Base-by-base conservation (phyloP, 2,113 vertebrate species). In the Heterochromis multidens region DNA sequence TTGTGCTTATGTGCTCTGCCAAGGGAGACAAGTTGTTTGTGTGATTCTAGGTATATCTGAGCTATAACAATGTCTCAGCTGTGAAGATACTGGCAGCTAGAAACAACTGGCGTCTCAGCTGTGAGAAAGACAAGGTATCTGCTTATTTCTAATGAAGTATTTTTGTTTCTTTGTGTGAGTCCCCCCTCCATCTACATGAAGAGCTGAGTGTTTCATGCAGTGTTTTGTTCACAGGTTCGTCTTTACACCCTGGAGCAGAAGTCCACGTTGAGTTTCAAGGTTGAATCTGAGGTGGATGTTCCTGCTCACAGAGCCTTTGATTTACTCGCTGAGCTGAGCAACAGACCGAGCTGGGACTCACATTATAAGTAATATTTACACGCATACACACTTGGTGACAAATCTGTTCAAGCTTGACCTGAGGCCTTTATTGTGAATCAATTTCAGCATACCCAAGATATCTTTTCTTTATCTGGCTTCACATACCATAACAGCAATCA, bases 41-140 rank as follows among this genome's bases (percentile, higher is more conserved):
- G n/a, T 83, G 23, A 58, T 82, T 81, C 13, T 93, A 99, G 98
- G 97, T 99, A 58, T 99, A 98, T 89, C 95, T 99, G 87, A 99
- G 98, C 96, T 99, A 97, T 87, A 99, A 99, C 94, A 99, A 99
- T 0, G 97, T 99, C 58, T 98, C 97, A 7, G 97, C 98, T 0
- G 95, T 99, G 90, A 98, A 97, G 95, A 97, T 94, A 57, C 92
- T 99, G 0, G 96, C 97, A 16, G 97, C 97, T 84, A 96, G 95
- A 86, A 95, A 96, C 1, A 94, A 95, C 93, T 99, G 98, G 98
- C 90, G 79, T 0, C 96, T 98, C 0, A 97, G 95, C 52, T 96
- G 96, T 0, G 97, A 98, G 89, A 97, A 95, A 87, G 95, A 96
- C 17, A 94, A 98, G 96, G 98, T 98, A 92, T 43, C 59, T 63